A percentile compares a stretch with the other conserved stretches of the same genome.
Conservation (phyloP, 2,888 invertebrate genomes). For the Caenorhabditis becei region DNA sequence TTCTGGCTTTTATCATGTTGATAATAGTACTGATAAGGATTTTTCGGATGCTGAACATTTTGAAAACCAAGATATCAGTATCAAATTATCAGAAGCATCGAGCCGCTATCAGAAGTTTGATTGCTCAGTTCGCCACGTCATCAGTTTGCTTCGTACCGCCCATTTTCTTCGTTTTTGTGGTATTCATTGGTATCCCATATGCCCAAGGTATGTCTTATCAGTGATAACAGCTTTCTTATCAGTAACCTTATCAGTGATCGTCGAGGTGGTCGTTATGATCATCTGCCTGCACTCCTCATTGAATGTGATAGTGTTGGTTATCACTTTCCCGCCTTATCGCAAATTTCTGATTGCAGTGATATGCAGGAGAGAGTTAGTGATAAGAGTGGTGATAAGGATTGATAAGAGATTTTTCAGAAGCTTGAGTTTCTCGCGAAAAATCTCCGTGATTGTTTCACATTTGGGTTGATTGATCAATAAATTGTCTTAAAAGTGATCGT, state of each 20-base stretch:
- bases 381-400: too few relatives aligned
- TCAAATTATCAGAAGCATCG: constrained; percentile 36
- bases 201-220: too few relatives aligned
- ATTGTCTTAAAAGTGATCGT: too few relatives aligned
- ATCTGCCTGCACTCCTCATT: constrained; percentile 14
- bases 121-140: constrained; percentile 42
- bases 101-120: constrained; percentile 14
- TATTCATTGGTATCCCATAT: not conserved
- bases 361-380: too few relatives aligned
- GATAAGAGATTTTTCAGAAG: too few relatives aligned
- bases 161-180: constrained; percentile 11
- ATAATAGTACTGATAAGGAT: constrained; percentile 26
- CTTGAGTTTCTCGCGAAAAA: too few relatives aligned
- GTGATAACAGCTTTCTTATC: too few relatives aligned
- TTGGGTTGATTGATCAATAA: too few relatives aligned
- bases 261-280: not conserved
- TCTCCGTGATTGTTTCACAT: too few relatives aligned
- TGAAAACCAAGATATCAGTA: constrained; percentile 14
- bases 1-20: constrained; percentile 16
- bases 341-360: too few relatives aligned
- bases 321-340: constrained; percentile 5
- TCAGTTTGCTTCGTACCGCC: constrained; percentile 30
- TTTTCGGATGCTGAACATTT: constrained; percentile 30
- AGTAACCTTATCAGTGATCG: too few relatives aligned
- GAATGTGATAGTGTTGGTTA: constrained; percentile 12